Evolutionary conservation across 2,113 vertebrate genomes (phyloP), one percentile per base, ranked within the genome.

Genomic region (Rousettus leschenaultii): DNA sequence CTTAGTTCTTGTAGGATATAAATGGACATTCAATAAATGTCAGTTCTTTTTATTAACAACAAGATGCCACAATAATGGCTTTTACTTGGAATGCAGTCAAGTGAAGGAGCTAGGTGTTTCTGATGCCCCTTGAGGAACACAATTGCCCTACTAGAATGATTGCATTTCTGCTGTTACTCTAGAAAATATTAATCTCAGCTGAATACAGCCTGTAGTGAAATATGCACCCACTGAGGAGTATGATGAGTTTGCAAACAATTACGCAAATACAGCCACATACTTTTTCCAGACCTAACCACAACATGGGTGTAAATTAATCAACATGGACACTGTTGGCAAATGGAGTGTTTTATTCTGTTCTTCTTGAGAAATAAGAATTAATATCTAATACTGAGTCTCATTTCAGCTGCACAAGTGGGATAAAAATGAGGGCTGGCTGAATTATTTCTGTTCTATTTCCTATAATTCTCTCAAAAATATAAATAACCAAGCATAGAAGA

Each of bases 241-340:
- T 84, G 88, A 84, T 7, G 33, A 95, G 66, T 96, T 98, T 97
- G 95, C 95, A 94, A 97, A 96, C 97, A 98, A 98, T 98, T 98
- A 98, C 98, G 96, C 97, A 98, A 98, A 98, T 98, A 98, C 93
- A 93, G 96, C 97, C 51, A 86, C 89, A 84, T 18, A 94, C 89
- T 10, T 33, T 57, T 74, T 97, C 89, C 77, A 94, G 93, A 98
- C 95, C 75, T 95, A 84, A 96, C 97, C 96, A 94, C 97, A 95
- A 80, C 3, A 66, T 95, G 91, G 96, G 82, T 97, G 86, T 97
- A 95, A 97, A 97, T 97, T 98, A 98, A 98, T 98, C 94, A 95
- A 80, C 86, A 48, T 3, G 35, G 95, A 97, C 89, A 48, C 93
- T 96, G 89, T 93, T 97, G 97, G 97, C 91, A 98, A 97, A 95